These are phyloP conservation scores for Rhingia rostrata DNA, from an alignment of 2,888 invertebrate genomes.

Conservation along the genomic window DNA sequence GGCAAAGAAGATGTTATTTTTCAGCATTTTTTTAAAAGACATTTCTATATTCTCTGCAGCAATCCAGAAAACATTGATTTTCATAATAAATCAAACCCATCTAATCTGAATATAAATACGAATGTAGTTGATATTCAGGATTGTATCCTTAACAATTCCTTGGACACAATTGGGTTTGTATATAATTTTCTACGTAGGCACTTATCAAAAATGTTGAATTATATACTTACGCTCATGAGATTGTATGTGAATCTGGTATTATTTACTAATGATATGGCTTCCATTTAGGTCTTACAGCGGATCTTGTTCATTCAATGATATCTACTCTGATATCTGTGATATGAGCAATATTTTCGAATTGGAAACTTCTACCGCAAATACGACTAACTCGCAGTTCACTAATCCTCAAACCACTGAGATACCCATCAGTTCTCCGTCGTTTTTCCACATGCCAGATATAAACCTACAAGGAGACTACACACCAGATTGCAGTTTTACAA, in stretches of 20 bases:
- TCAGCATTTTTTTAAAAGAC: not conserved
- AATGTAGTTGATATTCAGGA: not conserved
- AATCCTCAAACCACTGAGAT: conserved; percentile 10
- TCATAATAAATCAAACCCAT: not conserved
- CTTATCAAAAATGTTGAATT: no score
- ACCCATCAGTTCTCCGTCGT: conserved; percentile 12
- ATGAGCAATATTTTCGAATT: conserved; percentile 55
- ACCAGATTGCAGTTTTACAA: conserved; percentile 48
- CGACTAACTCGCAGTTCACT: conserved; percentile 12
- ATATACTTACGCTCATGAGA: no score
- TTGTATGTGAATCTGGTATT: no score
- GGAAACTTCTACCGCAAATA: conserved; percentile 26
- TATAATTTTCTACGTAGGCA: no score
- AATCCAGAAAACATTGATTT: not conserved
- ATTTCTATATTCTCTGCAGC: no score
- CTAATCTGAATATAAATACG: not conserved
- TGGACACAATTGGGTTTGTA: no score
- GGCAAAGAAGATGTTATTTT: not conserved
- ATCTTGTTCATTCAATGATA: conserved; percentile 64
- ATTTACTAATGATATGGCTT: not conserved
- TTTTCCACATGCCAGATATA: conserved; percentile 61
- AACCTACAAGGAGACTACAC: conserved; percentile 36
- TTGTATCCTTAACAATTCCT: no score
- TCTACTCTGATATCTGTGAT: conserved; percentile 67
- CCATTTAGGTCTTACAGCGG: conserved; percentile 10